Base-by-base conservation (phyloP, 92 coral and sea anemone genomes). In the Metridium senile region DNA sequence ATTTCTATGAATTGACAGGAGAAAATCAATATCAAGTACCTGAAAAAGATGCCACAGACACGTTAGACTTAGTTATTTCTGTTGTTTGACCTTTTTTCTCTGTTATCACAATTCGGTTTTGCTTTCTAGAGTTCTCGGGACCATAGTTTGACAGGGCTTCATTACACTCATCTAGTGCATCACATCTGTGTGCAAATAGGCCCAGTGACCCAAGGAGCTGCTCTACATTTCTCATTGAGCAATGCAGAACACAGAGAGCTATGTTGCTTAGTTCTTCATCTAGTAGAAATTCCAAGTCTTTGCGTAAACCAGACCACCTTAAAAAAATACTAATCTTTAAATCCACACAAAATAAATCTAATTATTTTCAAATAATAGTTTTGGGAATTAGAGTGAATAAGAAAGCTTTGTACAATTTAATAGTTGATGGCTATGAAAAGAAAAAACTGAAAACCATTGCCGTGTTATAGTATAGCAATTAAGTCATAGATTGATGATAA, bases 121-220 rank as follows among this genome's bases (percentile, higher is more conserved):
- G 46, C 19, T 69, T 29, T 11, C 74, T 45, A 17, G 58, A 39
- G 74, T 46, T 69, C 43, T 69, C 74, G 39, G 74, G 74, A 27
- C 74, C 59, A 46, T 30, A 69, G 8, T 33, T 17, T 22, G 74
- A 33, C 3, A 69, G 46, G 23, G 58, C 58, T 39, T 68, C 23
- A 68, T 68, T 68, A 32, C 57, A 68, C 11, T 49, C 27, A 11
- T 68, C 73, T 1, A 68, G 57, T 17, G 54, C 21, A 33, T 49
- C 73, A 68, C 46, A 8, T 2, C 54, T 18, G 39, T 68, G 17
- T 17, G 73, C 73, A 68, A 68, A 68, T n/a, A 39, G 73, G 6
- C 73, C 73, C 18, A 68, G 57, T 26, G 73, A 68, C 1, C 73
- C 73, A 16, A 68, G 56, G 29, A 68, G 73, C 21, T 68, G 56